Percentiles rank a stretch among this genome's conserved stretches.
Conservation (phyloP, 2,113 vertebrate species). For the Elachura formosa region DNA sequence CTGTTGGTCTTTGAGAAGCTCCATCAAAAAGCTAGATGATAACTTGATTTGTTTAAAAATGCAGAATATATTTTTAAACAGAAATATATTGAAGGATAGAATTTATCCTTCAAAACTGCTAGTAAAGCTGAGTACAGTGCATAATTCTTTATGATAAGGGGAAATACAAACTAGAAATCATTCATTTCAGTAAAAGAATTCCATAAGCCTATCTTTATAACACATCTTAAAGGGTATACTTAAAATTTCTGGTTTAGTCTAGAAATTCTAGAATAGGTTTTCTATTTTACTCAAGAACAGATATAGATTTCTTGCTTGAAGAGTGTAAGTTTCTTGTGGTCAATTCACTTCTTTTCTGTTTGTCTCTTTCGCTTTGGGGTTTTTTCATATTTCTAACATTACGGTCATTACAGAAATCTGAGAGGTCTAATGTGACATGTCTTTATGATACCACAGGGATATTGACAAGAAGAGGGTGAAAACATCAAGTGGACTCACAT, state of each 20-base stretch:
- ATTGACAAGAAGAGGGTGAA: neutral
- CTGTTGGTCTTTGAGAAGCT: neutral
- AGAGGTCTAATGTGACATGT: neutral
- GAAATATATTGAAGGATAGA: no score
- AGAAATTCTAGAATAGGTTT: no score
- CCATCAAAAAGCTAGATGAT: neutral
- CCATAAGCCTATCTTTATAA: neutral
- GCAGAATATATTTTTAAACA: neutral
- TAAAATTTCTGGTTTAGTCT: neutral
- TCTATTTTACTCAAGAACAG: neutral
- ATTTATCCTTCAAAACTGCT: neutral
- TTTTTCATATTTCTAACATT: neutral
- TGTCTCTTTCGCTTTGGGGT: neutral
- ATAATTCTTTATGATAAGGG: neutral
- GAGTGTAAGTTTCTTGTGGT: rapidly evolving
- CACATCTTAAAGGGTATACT: neutral
- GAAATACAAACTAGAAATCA: neutral
- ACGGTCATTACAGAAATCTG: neutral
- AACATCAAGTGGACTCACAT: neutral
- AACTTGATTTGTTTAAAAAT: neutral
- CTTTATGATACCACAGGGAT: neutral
- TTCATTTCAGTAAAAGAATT: neutral
- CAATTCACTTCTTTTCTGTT: neutral
- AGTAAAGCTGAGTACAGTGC: neutral
- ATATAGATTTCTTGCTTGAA: neutral